Base-by-base conservation (phyloP, 2,888 invertebrate genomes). In the Erebia ligea region DNA sequence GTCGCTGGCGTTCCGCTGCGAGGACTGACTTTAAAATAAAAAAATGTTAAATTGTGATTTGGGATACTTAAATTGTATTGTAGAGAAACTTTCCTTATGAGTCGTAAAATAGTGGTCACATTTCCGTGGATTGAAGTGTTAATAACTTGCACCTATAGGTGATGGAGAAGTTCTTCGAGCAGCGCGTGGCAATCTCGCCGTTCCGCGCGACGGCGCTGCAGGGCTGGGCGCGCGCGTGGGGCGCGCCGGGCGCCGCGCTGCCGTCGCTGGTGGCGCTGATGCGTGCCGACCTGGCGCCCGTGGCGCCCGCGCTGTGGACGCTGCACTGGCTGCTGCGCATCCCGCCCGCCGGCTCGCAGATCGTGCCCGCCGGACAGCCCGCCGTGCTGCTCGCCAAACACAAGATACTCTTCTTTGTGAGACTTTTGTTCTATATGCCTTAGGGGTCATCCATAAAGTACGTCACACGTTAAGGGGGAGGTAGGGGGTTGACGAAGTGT, bases 211-310 rank as follows among this genome's bases (percentile, higher is more conserved):
- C 97, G 80, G 96, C 98, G 6, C 94, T 99, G 80, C 95, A 96
- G 76, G 97, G 98, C 25, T 98, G 98, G 92, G 96, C 96, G 71
- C 95, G 96, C 73, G 95, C 98, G 86, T 93, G 98, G 81, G 97
- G 97, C 83, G 96, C 97, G 65, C 98, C 98, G 5, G 95, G 95
- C 40, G 96, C 97, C 77, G 97, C 98, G 70, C 95, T 99, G 71
- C 98, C 98, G 82, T 98, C 99, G 88, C 97, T 98, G 83, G 96
- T 98, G 78, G 97, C 98, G 87, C 96, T 98, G 70, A 97, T 98
- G 96, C 87, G 94, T 69, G 89, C 91, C 10, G 95, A 95, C 82
- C 91, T 96, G 75, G 95, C 95, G 84, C 90, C 96, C 77, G 87
- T 83, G 40, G 82, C 87, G 78, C 85, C 86, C 40, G 87, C 90